Percentiles rank a stretch among this genome's conserved stretches.
Evolutionary conservation across 2,888 invertebrate genomes (phyloP).

Genomic region (Apodemia duryi): DNA sequence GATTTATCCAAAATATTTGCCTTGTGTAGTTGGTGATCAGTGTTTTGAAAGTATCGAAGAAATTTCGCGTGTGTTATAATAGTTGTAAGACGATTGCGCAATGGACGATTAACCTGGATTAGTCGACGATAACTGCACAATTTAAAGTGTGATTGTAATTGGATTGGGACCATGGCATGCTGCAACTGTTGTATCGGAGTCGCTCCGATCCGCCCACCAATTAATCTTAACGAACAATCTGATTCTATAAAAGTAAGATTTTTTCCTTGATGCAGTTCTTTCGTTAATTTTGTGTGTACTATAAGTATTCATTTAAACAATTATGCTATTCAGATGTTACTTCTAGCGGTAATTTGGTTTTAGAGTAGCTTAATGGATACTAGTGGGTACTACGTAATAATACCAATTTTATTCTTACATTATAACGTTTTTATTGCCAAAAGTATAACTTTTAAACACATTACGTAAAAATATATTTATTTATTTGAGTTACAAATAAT

Average conservation of each 20-base stretch:
- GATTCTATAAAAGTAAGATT: constrained; percentile 87
- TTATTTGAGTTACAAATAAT: no score
- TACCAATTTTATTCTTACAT: no score
- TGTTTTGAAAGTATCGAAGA: constrained; percentile 20
- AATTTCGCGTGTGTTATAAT: constrained; percentile 29
- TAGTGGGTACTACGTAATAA: no score
- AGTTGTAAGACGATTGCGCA: constrained; percentile 50
- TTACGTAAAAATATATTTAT: no score
- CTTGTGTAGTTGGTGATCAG: constrained; percentile 15
- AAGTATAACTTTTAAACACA: no score
- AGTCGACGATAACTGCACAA: constrained; percentile 41
- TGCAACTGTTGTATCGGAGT: constrained; percentile 84
- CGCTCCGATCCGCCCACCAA: constrained; percentile 86
- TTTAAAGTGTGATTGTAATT: constrained; percentile 42
- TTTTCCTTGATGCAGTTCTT: neutral
- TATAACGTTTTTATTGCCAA: no score
- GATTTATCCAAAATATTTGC: constrained; percentile 29
- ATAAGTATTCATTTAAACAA: neutral
- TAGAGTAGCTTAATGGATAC: no score
- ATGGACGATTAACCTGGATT: constrained; percentile 42
- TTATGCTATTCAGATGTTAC: no score
- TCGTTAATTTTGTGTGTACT: neutral
- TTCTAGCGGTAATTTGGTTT: no score
- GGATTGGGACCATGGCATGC: constrained; percentile 73
- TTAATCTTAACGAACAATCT: constrained; percentile 85